Evolutionary conservation across 1,140 invertebrate genomes (phyloP), one percentile per base, ranked within the genome.

Genomic region (Maniola jurtina): DNA sequence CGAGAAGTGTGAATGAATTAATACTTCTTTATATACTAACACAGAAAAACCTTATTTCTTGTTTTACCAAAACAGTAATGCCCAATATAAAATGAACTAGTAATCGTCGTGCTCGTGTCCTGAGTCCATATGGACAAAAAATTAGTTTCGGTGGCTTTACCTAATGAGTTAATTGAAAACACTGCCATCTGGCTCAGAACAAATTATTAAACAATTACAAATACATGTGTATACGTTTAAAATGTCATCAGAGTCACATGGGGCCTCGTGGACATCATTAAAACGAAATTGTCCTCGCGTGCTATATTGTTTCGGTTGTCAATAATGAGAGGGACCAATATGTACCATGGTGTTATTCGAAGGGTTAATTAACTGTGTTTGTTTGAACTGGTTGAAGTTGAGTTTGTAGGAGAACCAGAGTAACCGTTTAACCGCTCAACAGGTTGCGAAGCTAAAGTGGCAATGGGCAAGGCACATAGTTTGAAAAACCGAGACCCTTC

Each of bases 201-300:
- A 61, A 68, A 71, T 71, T 79, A 65, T 63, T 62, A 64, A 70
- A 67, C 71, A 81, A 79, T 81, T 79, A 71, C 48, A 56, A 71
- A 25, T 72, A 77, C 73, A 75, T 70, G 64, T 60, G 74, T 67
- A 45, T 36, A 40, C 77, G 66, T 76, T 81, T 81, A 81, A 78
- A 81, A 81, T 68, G 45, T 55, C 73, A 81, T 81, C 72, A 78
- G 56, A 76, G 40, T 16, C 25, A 42, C 40, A 54, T 58, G 48
- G 42, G 42, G 42, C 13, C 9, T n/a, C 5, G 60, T 14, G 6
- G 58, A 16, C 60, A 59, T 66, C 55, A 55, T 66, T 65, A 69
- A 38, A 57, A 57, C 15, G 14, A 25, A 52, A 52, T 25, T 16
- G 13, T 8, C 5, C 48, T 61, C 70, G 66, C 66, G 70, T 65